Evolutionary conservation across 2,888 invertebrate genomes (phyloP).

Genomic region (Thera britannica): DNA sequence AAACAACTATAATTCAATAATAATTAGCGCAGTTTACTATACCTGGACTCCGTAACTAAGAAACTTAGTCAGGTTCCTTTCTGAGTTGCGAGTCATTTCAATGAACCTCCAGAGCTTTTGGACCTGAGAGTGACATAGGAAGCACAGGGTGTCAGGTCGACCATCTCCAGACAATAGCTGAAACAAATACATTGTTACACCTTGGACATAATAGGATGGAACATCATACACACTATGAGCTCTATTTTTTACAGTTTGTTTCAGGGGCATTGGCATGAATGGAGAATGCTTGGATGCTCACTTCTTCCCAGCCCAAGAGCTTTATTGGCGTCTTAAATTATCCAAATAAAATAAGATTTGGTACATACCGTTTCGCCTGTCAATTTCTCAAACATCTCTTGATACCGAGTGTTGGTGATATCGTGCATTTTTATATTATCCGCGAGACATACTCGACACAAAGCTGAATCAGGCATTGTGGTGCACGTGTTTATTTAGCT

Average conservation of each 20-base stretch:
- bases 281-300: neutral
- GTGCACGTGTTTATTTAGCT: neutral
- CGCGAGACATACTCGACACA: slow-evolving; percentile 21
- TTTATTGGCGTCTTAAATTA: no score
- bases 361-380: slow-evolving; percentile 22
- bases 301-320: neutral
- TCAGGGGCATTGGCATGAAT: neutral
- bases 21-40: neutral
- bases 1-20: neutral
- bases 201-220: no score
- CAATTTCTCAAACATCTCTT: slow-evolving; percentile 24
- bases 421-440: slow-evolving; percentile 14
- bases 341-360: neutral
- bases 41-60: slow-evolving; percentile 16
- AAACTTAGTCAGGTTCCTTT: slow-evolving; percentile 7
- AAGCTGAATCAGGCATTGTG: slow-evolving; percentile 4
- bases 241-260: no score
- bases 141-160: slow-evolving; percentile 12
- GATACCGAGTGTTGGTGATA: slow-evolving; percentile 17
- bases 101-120: slow-evolving; percentile 21
- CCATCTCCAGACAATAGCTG: slow-evolving; percentile 17
- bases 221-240: no score
- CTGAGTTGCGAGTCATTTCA: slow-evolving; percentile 3
- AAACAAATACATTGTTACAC: neutral
- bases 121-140: slow-evolving; percentile 15